Percentiles rank a stretch among this genome's conserved stretches.
Conservation (phyloP, 2,113 vertebrate genomes). For the Phalacrocorax carbo region DNA sequence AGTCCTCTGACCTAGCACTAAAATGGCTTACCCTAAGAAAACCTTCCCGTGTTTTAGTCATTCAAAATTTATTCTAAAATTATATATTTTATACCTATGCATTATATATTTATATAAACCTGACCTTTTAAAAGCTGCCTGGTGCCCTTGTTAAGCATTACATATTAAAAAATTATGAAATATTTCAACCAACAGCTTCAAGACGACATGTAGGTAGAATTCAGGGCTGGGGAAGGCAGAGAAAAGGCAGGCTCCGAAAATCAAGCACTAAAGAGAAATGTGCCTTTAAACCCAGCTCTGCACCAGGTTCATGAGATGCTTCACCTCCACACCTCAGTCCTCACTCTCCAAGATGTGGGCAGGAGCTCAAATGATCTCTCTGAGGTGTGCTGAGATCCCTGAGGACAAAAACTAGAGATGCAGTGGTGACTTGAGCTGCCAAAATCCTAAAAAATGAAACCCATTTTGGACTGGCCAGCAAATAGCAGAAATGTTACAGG, state of each 20-base stretch:
- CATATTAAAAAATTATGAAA: not conserved
- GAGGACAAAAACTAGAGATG: not conserved
- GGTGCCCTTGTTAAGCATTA: not conserved
- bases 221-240: not conserved
- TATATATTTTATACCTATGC: not conserved
- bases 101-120: not conserved
- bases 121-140: not conserved
- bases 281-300: not conserved
- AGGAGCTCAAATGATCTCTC: not conserved
- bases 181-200: not conserved
- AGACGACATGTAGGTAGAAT: not conserved
- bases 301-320: not conserved
- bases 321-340: not conserved
- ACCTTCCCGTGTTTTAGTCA: not conserved
- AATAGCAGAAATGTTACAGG: not conserved
- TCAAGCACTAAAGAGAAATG: not conserved
- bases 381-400: not conserved
- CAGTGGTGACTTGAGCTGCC: not conserved
- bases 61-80: not conserved
- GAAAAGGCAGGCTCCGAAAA: not conserved
- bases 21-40: not conserved
- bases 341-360: fast-evolving
- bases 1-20: not conserved
- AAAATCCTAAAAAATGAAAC: not conserved
- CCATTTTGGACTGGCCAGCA: not conserved